These are phyloP conservation scores for Centropus bengalensis DNA, from an alignment of 2,113 vertebrate species.

Conservation along the genomic window DNA sequence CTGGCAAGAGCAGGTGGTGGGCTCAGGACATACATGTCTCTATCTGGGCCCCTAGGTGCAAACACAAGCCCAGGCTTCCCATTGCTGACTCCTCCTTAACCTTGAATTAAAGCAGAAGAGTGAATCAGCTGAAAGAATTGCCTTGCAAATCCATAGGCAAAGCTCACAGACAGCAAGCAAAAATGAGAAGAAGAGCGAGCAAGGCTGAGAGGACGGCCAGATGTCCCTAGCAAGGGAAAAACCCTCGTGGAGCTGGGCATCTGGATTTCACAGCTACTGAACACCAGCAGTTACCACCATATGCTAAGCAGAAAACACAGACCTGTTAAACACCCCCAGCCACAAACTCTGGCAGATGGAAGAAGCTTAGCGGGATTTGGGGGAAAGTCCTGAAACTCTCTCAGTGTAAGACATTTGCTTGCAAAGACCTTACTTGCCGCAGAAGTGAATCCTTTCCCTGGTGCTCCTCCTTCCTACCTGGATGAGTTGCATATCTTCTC, in stretches of 20 bases:
- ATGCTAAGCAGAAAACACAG: conserved; percentile 57
- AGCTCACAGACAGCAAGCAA: not conserved
- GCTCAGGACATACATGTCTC: not conserved
- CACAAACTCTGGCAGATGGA: conserved; percentile 1
- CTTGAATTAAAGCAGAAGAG: not conserved
- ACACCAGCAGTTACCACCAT: conserved; percentile 64
- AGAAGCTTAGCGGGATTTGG: conserved; percentile 18
- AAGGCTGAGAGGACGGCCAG: conserved; percentile 20
- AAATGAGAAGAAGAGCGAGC: not conserved
- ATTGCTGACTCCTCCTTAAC: not conserved
- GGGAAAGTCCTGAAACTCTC: conserved; percentile 17
- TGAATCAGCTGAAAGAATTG: not conserved
- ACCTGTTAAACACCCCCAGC: conserved; percentile 27
- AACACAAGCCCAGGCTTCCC: not conserved
- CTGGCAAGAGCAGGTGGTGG: not conserved
- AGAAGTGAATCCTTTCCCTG: fast-evolving
- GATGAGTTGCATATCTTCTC: not conserved
- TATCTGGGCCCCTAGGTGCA: not conserved
- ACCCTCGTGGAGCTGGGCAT: conserved; percentile 54
- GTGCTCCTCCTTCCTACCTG: not conserved
- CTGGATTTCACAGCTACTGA: conserved; percentile 65
- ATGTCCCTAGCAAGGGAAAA: conserved; percentile 54
- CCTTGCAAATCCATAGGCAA: not conserved
- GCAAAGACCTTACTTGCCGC: not conserved
- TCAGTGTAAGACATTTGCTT: not conserved